phyloP scores from a whole-genome alignment of 2,113 vertebrate genomes.

The Irena cyanogastra region DNA sequence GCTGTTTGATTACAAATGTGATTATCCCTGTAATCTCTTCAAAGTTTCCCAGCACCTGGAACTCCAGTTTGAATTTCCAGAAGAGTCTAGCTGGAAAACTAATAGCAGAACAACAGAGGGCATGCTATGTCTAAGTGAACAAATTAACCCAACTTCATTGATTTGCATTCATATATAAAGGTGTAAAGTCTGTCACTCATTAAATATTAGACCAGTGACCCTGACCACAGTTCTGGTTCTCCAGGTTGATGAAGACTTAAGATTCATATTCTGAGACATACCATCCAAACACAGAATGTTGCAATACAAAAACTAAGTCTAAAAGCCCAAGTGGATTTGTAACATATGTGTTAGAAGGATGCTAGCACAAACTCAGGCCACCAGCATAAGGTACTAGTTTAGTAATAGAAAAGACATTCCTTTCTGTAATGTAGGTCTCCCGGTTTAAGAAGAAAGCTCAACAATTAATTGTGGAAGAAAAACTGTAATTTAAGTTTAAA shows the following conservation, averaged over 20 bases:
- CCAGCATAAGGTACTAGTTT: not conserved
- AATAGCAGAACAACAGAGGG: not conserved
- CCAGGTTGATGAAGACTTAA: not conserved
- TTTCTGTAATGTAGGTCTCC: not conserved
- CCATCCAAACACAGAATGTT: not conserved
- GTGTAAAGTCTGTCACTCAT: not conserved
- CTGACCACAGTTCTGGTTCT: not conserved
- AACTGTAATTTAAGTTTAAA: not conserved
- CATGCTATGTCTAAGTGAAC: not conserved
- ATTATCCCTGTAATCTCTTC: not conserved
- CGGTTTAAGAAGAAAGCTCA: not conserved
- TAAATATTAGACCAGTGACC: not conserved
- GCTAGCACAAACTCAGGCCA: not conserved
- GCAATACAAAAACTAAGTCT: not conserved
- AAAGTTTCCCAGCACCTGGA: not conserved
- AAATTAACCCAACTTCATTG: not conserved
- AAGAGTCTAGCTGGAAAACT: not conserved
- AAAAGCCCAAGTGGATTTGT: not conserved
- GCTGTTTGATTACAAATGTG: not conserved
- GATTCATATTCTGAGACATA: not conserved
- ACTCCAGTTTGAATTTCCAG: not conserved
- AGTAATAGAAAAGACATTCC: not conserved
- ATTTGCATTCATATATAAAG: not conserved
- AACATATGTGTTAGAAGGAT: not conserved
- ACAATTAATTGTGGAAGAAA: not conserved